Base-by-base conservation (phyloP, 2,797 vertebrate species). In the Anguilla marmorata region DNA sequence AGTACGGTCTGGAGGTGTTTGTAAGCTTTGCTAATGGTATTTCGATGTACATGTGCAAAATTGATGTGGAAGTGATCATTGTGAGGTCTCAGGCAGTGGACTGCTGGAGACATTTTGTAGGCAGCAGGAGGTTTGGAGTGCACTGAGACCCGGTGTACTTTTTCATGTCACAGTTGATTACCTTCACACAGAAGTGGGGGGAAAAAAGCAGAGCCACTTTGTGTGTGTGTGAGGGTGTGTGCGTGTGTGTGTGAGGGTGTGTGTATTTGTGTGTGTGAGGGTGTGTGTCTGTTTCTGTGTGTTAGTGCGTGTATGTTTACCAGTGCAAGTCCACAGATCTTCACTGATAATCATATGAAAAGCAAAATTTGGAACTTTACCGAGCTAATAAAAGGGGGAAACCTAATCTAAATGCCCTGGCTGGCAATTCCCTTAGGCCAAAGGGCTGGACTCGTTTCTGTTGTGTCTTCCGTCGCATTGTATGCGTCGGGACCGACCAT, bases 151-250 rank as follows among this genome's bases (percentile, higher is more conserved):
- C 95, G 95, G 95, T 96, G 94, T 97, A 98, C 98, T 98, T 97
- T 97, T 97, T 98, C 96, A 97, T 98, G 98, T 99, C 98, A 99
- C 97, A 98, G 97, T 97, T 98, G 97, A 99, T 99, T 98, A 98
- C 96, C 95, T 98, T 98, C 97, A 98, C 96, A 95, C 95, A 92
- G 92, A 96, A 97, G 96, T 96, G 96, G 96, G 96, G 60, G 96
- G 95, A 97, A 94, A 92, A 92, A 79, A 93, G 90, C 85, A 90
- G 89, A 87, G 80, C 19, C 37, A 41, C 16, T 45, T 27, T 41
- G 37, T 45, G 14, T 41, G 74, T 79, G 33, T 79, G 30, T 21
- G 74, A 16, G 74, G 41, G 33, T 76, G 30, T 76, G 11, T 76
- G 33, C 41, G 33, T 76, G 33, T 19, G 72, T 76, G 72, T 76